Conservation (phyloP, 2,888 invertebrate genomes). For the Ceriagrion tenellum region DNA sequence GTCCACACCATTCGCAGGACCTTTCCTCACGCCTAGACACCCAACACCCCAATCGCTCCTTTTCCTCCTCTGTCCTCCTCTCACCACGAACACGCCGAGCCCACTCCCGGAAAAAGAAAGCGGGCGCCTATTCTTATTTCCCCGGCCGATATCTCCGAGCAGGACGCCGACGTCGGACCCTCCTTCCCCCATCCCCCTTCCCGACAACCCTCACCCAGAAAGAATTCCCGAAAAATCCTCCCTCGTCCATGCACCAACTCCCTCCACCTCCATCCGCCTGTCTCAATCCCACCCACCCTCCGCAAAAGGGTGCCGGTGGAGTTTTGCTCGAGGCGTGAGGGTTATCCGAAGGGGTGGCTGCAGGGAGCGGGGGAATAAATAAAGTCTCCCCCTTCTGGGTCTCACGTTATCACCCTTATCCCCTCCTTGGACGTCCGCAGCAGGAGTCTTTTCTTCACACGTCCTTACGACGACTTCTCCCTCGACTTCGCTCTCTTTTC, state of each 20-base stretch:
- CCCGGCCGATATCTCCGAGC: neutral
- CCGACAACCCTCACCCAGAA: neutral
- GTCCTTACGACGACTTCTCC: neutral
- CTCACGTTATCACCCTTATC: constrained; percentile 49
- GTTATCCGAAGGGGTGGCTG: neutral
- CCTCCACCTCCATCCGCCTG: neutral
- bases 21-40: too few relatives aligned
- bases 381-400: neutral
- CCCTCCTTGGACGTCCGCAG: constrained; percentile 16
- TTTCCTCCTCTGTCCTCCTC: neutral
- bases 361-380: constrained; percentile 23
- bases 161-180: neutral
- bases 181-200: neutral
- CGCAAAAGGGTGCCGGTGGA: neutral
- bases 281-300: neutral
- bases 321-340: neutral
- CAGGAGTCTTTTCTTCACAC: constrained; percentile 47
- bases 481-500: constrained; percentile 3
- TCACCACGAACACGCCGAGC: neutral
- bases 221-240: neutral
- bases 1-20: neutral
- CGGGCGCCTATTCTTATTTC: constrained; percentile 22
- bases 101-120: constrained; percentile 1
- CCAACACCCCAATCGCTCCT: neutral
- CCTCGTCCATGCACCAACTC: neutral